These are phyloP conservation scores for Gastrophryne carolinensis DNA, from an alignment of 2,797 vertebrate species.

Conservation along the genomic window DNA sequence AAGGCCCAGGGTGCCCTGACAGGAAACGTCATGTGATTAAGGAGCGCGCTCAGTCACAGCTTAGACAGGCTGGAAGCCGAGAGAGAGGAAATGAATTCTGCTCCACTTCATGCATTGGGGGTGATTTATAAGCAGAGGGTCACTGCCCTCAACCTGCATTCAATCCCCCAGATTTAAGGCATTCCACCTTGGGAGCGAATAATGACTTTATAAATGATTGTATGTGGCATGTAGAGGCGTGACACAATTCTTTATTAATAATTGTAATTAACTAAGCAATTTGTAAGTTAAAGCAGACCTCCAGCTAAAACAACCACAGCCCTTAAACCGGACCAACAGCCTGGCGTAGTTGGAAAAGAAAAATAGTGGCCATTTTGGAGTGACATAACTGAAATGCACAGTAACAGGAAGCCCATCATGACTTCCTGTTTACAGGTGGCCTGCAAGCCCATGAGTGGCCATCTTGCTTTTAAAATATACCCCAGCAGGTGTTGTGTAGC, in stretches of 20 bases:
- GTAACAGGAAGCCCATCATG: too few species aligned
- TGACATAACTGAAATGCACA: too few species aligned
- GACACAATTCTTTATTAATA: not conserved
- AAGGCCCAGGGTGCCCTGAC: slow-evolving; percentile 37
- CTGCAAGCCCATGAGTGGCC: too few species aligned
- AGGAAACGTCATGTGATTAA: slow-evolving; percentile 43
- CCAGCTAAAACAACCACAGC: too few species aligned
- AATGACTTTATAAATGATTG: slow-evolving; percentile 7
- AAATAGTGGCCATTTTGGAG: too few species aligned
- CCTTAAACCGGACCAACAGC: too few species aligned
- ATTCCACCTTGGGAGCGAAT: slow-evolving; percentile 3
- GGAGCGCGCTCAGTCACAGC: slow-evolving; percentile 25
- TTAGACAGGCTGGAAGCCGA: not conserved
- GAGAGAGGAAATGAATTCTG: slow-evolving; percentile 25
- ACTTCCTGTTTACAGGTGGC: too few species aligned
- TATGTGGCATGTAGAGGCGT: not conserved
- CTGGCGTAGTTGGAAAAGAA: too few species aligned
- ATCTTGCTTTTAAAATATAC: too few species aligned
- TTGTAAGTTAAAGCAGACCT: too few species aligned
- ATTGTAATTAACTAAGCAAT: not conserved
- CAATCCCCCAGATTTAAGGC: slow-evolving; percentile 6
- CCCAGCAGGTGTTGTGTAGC: too few species aligned
- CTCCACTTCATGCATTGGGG: slow-evolving; percentile 32
- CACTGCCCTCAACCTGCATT: slow-evolving; percentile 29
- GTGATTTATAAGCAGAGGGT: slow-evolving; percentile 31